Conservation (phyloP, 2,888 invertebrate species). For the Acrobeloides nanus region DNA sequence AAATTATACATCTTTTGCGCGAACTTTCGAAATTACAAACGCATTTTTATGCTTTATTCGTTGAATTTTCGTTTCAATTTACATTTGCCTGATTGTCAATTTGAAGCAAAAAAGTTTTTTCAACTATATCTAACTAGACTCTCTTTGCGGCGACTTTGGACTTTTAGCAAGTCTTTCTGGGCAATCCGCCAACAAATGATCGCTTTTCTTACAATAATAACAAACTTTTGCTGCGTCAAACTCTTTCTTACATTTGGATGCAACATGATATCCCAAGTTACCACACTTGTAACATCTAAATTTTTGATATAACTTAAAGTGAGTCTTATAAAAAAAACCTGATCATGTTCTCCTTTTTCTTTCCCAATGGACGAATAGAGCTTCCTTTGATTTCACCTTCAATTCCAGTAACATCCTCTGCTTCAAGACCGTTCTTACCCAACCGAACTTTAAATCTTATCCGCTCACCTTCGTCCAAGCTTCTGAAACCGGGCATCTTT, state of each 20-base stretch:
- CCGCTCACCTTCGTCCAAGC: slow-evolving; percentile 20
- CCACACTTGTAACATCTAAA: slow-evolving; percentile 21
- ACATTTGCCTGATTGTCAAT: no score
- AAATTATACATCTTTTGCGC: no score
- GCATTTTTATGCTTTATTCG: no score
- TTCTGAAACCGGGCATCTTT: slow-evolving; percentile 24
- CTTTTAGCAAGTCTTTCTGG: slow-evolving; percentile 13
- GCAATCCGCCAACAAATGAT: slow-evolving; percentile 19
- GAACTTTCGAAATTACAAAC: no score
- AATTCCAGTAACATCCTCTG: slow-evolving; percentile 16
- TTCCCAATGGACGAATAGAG: slow-evolving; percentile 20
- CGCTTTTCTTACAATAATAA: slow-evolving; percentile 18
- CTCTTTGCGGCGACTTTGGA: no score
- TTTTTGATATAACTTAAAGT: not conserved
- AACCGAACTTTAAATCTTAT: slow-evolving; percentile 20
- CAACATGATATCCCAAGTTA: slow-evolving; percentile 17
- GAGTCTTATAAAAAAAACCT: slow-evolving; percentile 2
- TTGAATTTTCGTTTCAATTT: no score
- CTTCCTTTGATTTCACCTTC: slow-evolving; percentile 14
- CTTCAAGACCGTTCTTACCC: slow-evolving; percentile 23
- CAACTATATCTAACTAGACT: no score
- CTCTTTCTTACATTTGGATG: slow-evolving; percentile 16
- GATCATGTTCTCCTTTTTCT: slow-evolving; percentile 20
- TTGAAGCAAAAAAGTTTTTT: no score
- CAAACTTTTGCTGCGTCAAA: slow-evolving; percentile 13